Evolutionary conservation across 1,140 invertebrate genomes (phyloP).

Genomic region (Ylistrum balloti): DNA sequence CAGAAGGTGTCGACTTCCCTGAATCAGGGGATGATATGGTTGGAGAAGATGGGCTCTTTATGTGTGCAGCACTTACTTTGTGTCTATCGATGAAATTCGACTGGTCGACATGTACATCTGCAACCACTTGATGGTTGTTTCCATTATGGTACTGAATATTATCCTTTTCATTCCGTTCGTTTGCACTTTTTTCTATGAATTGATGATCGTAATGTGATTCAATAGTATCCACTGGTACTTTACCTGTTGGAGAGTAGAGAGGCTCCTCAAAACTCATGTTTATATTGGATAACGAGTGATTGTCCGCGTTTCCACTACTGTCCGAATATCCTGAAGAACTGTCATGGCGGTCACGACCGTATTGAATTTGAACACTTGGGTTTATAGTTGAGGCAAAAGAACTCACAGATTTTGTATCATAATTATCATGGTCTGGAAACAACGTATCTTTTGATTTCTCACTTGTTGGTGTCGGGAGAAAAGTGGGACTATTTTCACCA

Average conservation of each 20-base stretch:
- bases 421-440: constrained; percentile 53
- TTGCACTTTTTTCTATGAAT: constrained; percentile 41
- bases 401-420: constrained; percentile 49
- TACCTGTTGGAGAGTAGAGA: constrained; percentile 67
- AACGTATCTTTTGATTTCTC: neutral
- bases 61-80: neutral
- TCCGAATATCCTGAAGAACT: constrained; percentile 64
- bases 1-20: constrained; percentile 47
- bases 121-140: constrained; percentile 46
- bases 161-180: constrained; percentile 34
- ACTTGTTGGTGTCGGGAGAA: constrained; percentile 51
- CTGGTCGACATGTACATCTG: constrained; percentile 44
- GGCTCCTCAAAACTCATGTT: constrained; percentile 80
- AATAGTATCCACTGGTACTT: constrained; percentile 31
- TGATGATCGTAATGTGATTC: neutral
- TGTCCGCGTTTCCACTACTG: constrained; percentile 65
- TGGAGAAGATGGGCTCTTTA: constrained; percentile 27
- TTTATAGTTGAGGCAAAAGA: neutral
- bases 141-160: neutral
- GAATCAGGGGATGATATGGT: constrained; percentile 58
- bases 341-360: constrained; percentile 56
- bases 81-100: constrained; percentile 46
- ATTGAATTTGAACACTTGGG: constrained; percentile 44
- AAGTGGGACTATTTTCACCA: constrained; percentile 52
- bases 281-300: constrained; percentile 62